phyloP scores from a whole-genome alignment of 2,797 vertebrate genomes.

The Gallinago solitaria region DNA sequence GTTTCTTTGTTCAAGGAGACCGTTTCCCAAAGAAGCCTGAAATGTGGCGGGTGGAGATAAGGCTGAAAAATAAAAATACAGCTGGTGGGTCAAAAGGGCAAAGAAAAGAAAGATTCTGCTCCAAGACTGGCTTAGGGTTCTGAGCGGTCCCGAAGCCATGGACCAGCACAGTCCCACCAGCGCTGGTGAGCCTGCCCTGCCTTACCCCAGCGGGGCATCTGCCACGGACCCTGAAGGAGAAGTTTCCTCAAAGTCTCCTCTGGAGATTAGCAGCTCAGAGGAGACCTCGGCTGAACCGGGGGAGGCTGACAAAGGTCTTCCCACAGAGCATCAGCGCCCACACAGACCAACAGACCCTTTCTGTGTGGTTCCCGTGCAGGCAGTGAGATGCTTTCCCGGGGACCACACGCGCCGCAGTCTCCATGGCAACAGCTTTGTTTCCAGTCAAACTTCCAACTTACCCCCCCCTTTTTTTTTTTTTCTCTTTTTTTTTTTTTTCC shows the following conservation, averaged over 20 bases:
- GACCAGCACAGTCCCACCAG: background rate
- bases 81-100: constrained; percentile 3
- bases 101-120: background rate
- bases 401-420: background rate
- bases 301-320: background rate
- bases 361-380: background rate
- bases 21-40: constrained; percentile 12
- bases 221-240: background rate
- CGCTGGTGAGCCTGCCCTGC: background rate
- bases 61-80: constrained; percentile 40
- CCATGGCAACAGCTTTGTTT: constrained; percentile 43
- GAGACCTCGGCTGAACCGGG: background rate
- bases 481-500: rapidly evolving
- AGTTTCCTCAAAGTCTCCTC: background rate
- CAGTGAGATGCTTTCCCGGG: background rate
- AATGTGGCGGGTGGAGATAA: constrained; percentile 45
- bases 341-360: background rate
- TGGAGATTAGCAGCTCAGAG: background rate
- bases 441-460: constrained; percentile 17
- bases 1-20: constrained; percentile 31
- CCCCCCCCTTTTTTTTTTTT: rapidly evolving
- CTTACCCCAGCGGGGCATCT: background rate
- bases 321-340: background rate
- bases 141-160: background rate
- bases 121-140: background rate